A percentile compares a stretch with the other conserved stretches of the same genome.
Evolutionary conservation across 2,888 invertebrate genomes (phyloP).

Genomic region (Autographa pulchrina): DNA sequence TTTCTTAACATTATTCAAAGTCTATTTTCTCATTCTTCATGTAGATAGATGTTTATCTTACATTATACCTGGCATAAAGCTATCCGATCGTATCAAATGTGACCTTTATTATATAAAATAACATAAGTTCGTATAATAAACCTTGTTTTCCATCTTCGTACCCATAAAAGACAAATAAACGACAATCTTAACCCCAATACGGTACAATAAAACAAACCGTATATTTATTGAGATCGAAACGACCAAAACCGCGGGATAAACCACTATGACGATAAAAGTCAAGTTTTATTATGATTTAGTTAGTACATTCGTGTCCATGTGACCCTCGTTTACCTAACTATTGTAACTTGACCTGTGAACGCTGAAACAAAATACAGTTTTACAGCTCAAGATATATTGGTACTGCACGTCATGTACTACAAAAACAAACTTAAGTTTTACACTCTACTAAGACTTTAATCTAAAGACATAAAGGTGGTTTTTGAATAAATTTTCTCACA

Average conservation of each 20-base stretch:
- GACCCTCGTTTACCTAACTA: constrained; percentile 52
- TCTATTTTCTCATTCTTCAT: background rate
- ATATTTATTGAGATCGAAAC: constrained; percentile 60
- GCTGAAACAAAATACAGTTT: constrained; percentile 23
- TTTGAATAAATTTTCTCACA: constrained; percentile 48
- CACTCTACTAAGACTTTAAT: constrained; percentile 39
- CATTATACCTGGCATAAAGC: constrained; percentile 28
- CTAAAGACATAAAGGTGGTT: constrained; percentile 51
- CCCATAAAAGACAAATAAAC: constrained; percentile 48
- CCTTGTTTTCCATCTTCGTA: constrained; percentile 19
- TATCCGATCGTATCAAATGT: constrained; percentile 24
- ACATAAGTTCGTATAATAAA: constrained; percentile 22
- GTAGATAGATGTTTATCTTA: background rate
- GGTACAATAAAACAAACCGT: constrained; percentile 51
- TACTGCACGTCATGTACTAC: constrained; percentile 60
- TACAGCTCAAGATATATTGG: constrained; percentile 56
- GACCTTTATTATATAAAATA: constrained; percentile 36
- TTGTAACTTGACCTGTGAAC: constrained; percentile 49
- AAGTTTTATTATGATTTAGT: constrained; percentile 70
- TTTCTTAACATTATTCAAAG: background rate
- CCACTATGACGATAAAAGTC: constrained; percentile 68
- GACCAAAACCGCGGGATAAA: constrained; percentile 51
- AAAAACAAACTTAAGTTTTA: constrained; percentile 54
- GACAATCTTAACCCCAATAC: constrained; percentile 33
- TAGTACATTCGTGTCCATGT: constrained; percentile 64